These are phyloP conservation scores for Hyperoplus immaculatus DNA, from an alignment of 2,797 vertebrate species.

Conservation along the genomic window DNA sequence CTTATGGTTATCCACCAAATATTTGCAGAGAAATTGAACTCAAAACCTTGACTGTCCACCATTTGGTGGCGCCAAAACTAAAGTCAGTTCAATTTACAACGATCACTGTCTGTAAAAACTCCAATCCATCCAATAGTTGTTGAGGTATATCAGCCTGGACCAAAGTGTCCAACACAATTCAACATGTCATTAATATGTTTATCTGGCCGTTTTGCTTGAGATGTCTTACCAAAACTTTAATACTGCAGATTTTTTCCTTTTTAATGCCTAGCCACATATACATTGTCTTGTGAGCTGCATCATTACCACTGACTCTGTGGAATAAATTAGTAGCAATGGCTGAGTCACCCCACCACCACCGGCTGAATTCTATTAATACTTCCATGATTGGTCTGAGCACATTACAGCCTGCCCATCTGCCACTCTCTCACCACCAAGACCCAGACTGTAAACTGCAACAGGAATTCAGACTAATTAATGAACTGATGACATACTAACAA, in stretches of 20 bases:
- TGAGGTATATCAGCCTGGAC: background rate
- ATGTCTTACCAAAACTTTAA: too few species aligned
- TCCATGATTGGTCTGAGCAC: background rate
- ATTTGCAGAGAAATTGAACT: too few species aligned
- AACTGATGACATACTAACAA: background rate
- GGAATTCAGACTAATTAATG: background rate
- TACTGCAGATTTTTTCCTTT: too few species aligned
- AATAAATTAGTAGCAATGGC: background rate
- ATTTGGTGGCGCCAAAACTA: too few species aligned
- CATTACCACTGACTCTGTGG: background rate
- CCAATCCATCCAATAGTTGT: too few species aligned
- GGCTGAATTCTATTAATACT: background rate
- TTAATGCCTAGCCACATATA: too few species aligned
- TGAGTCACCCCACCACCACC: background rate
- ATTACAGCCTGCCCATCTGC: background rate
- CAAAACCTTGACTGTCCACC: too few species aligned
- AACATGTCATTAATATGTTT: background rate
- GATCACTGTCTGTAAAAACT: too few species aligned
- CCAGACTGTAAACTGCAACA: background rate
- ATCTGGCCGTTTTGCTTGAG: background rate
- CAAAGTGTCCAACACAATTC: background rate
- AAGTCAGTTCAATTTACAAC: too few species aligned
- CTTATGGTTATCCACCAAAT: too few species aligned
- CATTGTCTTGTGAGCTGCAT: background rate
- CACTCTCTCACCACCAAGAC: background rate